These are phyloP conservation scores for Perca schrenkii DNA, from an alignment of 2,113 vertebrate genomes.

Conservation along the genomic window DNA sequence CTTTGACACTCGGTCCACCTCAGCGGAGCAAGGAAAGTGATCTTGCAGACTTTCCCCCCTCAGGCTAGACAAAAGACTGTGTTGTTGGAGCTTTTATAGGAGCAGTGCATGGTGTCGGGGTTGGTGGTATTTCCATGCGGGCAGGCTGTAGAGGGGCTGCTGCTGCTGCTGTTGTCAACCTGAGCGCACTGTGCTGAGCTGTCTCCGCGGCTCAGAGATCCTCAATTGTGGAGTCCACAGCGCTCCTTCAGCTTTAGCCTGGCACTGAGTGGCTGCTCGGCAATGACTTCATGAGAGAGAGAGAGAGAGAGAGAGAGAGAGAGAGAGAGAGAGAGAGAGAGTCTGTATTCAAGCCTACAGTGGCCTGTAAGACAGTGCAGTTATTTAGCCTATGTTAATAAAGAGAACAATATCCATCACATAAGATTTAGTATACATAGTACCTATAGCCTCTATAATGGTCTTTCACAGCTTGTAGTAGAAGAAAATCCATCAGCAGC, in stretches of 20 bases:
- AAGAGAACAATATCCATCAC: neutral
- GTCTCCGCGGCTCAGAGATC: slow-evolving; percentile 39
- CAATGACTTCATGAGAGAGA: slow-evolving; percentile 43
- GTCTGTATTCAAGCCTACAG: neutral
- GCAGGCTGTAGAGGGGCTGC: slow-evolving; percentile 36
- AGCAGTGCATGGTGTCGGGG: slow-evolving; percentile 68
- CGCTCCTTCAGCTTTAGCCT: slow-evolving; percentile 61
- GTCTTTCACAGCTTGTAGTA: neutral
- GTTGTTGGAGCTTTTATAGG: slow-evolving; percentile 40
- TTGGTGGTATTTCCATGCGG: slow-evolving; percentile 57
- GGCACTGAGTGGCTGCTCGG: slow-evolving; percentile 52
- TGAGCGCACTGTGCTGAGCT: slow-evolving; percentile 42
- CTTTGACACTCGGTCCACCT: slow-evolving; percentile 47
- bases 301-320: neutral
- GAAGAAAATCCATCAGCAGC: neutral
- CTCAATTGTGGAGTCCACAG: slow-evolving; percentile 53
- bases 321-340: slow-evolving; percentile 1
- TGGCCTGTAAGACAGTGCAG: neutral
- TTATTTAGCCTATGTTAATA: neutral
- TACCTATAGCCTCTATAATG: neutral
- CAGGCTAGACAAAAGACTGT: slow-evolving; percentile 34
- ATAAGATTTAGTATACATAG: neutral
- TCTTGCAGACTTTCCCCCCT: slow-evolving; percentile 61
- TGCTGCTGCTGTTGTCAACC: slow-evolving; percentile 50
- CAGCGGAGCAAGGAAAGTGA: slow-evolving; percentile 72